phyloP scores from a whole-genome alignment of 2,888 invertebrate genomes.

The Neoaliturus tenellus region DNA sequence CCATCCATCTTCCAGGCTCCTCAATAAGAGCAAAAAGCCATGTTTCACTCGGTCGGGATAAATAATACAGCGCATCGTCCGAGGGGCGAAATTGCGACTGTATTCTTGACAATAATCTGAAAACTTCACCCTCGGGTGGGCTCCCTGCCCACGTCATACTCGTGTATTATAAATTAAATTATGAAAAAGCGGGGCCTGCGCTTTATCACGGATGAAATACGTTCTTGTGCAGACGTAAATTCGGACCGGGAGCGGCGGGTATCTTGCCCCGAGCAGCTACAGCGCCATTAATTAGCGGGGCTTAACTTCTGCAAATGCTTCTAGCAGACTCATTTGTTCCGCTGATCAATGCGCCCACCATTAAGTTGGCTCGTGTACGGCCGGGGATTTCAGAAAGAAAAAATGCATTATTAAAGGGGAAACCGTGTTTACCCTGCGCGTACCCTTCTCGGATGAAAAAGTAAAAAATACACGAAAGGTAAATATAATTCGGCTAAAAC shows the following conservation, averaged over 20 bases:
- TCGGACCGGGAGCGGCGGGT: slow-evolving; percentile 20
- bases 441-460: slow-evolving; percentile 50
- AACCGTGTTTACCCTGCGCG: slow-evolving; percentile 35
- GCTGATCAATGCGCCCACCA: slow-evolving; percentile 49
- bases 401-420: slow-evolving; percentile 53
- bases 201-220: slow-evolving; percentile 48
- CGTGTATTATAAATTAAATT: slow-evolving; percentile 52
- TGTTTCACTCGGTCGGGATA: slow-evolving; percentile 44
- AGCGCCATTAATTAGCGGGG: slow-evolving; percentile 50
- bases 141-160: slow-evolving; percentile 37
- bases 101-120: slow-evolving; percentile 53
- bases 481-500: slow-evolving; percentile 52
- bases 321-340: slow-evolving; percentile 52
- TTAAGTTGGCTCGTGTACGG: slow-evolving; percentile 39
- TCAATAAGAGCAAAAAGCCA: slow-evolving; percentile 51
- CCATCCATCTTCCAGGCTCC: slow-evolving; percentile 48
- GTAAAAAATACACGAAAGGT: slow-evolving; percentile 53
- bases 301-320: slow-evolving; percentile 54
- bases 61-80: slow-evolving; percentile 43
- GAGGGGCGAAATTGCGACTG: slow-evolving; percentile 37
- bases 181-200: slow-evolving; percentile 42
- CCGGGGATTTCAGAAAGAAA: slow-evolving; percentile 52
- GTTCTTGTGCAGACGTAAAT: slow-evolving; percentile 51
- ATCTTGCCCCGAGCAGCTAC: slow-evolving; percentile 26
- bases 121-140: slow-evolving; percentile 42